These are phyloP conservation scores for Dasysyrphus albostriatus DNA, from an alignment of 2,888 invertebrate species.

Conservation along the genomic window DNA sequence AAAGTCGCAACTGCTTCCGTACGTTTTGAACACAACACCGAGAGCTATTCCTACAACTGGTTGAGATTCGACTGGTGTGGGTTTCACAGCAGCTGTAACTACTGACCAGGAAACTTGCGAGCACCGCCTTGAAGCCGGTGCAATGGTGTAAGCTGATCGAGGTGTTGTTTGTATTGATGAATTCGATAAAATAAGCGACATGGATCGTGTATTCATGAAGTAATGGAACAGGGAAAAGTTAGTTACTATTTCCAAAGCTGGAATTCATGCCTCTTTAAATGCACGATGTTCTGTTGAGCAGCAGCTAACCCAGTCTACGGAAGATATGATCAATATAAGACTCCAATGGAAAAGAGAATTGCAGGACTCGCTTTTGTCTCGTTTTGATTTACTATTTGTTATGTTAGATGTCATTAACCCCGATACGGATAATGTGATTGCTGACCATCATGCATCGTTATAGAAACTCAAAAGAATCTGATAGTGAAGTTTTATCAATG, in stretches of 20 bases:
- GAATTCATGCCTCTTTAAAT: slow-evolving; percentile 98
- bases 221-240: slow-evolving; percentile 99
- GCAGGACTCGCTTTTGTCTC: slow-evolving; percentile 97
- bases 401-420: slow-evolving; percentile 97
- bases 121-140: too few species aligned
- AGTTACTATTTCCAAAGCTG: slow-evolving; percentile 99
- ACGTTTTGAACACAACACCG: slow-evolving; percentile 97
- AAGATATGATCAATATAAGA: too few species aligned
- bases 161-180: too few species aligned
- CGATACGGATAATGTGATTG: slow-evolving; percentile 95
- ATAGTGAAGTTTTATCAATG: too few species aligned
- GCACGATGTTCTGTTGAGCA: slow-evolving; percentile 98
- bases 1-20: slow-evolving; percentile 97
- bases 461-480: too few species aligned
- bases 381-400: slow-evolving; percentile 99
- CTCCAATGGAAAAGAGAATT: slow-evolving; percentile 95
- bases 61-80: slow-evolving; percentile 98
- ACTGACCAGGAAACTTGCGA: too few species aligned
- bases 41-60: slow-evolving; percentile 99
- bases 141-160: too few species aligned
- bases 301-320: slow-evolving; percentile 99
- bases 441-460: slow-evolving; percentile 99
- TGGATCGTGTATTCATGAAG: slow-evolving; percentile 99
- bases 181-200: too few species aligned
- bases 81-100: slow-evolving; percentile 99